Conservation (phyloP, 2,797 vertebrate genomes). For the Urosaurus nigricauda region DNA sequence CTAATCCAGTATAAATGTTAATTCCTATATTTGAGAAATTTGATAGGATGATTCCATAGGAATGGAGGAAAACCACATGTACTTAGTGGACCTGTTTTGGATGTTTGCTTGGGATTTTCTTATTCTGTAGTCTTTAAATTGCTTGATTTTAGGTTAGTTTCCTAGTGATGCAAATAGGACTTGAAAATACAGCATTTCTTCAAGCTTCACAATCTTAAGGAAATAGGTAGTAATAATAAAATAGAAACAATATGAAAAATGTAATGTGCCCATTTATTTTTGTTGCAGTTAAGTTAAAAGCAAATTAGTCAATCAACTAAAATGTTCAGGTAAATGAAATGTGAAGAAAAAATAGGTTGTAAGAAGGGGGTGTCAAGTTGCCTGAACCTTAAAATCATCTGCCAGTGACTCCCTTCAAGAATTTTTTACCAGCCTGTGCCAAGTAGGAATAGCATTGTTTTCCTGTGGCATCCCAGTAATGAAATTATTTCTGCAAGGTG, state of each 20-base stretch:
- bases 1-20: slow-evolving; percentile 23
- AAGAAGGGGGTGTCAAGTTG: neutral
- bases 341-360: neutral
- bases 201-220: neutral
- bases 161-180: neutral
- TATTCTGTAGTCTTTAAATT: neutral
- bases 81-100: neutral
- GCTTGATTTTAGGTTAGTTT: neutral
- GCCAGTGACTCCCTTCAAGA: too few species aligned
- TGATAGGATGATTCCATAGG: neutral
- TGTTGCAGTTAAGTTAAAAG: neutral
- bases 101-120: neutral
- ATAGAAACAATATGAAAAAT: neutral
- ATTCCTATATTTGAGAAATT: slow-evolving; percentile 8
- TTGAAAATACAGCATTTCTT: neutral
- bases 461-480: too few species aligned
- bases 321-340: too few species aligned
- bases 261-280: neutral
- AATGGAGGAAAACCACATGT: neutral
- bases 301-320: neutral
- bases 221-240: neutral
- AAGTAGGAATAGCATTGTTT: too few species aligned
- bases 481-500: too few species aligned
- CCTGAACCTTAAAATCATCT: neutral
- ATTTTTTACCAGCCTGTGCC: neutral